Base-by-base conservation (phyloP, 2,113 vertebrate genomes). In the Ictalurus furcatus region DNA sequence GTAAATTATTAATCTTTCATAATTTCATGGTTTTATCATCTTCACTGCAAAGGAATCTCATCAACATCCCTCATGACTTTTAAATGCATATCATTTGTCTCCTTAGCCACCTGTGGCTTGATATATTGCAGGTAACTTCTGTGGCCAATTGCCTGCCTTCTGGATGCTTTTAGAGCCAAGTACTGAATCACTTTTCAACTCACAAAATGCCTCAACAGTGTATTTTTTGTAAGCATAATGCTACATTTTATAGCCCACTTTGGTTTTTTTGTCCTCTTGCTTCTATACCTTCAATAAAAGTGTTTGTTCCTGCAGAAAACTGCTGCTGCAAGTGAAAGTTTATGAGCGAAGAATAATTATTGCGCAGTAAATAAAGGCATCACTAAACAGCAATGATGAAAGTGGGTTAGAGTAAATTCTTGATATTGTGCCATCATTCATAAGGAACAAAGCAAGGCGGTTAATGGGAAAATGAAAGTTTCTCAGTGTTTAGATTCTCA, bases 391-490 rank as follows among this genome's bases (percentile, higher is more conserved):
- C 3, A 14, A 89, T 89, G 85, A 82, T 91, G 73, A 85, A 67
- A 63, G 69, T 63, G 89, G 88, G 40, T 44, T 73, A 92, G 92
- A 94, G 92, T 92, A 88, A 93, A 94, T 94, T 91, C 93, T 92
- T 93, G 89, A 91, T 93, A 92, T 63, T 65, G 88, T 85, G 88
- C 82, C 89, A 90, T 94, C 63, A 90, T 78, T 90, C 86, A 91
- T 92, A 92, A 91, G 87, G 88, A 90, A 90, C 92, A 94, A 93
- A 92, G 91, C 90, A 92, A 91, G 90, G 89, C 78, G 6, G 6
- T 80, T 92, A 93, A 94, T 93, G 85, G 90, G 90, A 94, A 94
- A 93, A 94, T 93, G 89, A 92, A 93, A 94, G 92, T 58, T 76
- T 85, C 76, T 93, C 88, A 87, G 48, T 92, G 90, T 94, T 93